Evolutionary conservation across 2,113 vertebrate species (phyloP).

Genomic region (Daphoenositta chrysoptera): DNA sequence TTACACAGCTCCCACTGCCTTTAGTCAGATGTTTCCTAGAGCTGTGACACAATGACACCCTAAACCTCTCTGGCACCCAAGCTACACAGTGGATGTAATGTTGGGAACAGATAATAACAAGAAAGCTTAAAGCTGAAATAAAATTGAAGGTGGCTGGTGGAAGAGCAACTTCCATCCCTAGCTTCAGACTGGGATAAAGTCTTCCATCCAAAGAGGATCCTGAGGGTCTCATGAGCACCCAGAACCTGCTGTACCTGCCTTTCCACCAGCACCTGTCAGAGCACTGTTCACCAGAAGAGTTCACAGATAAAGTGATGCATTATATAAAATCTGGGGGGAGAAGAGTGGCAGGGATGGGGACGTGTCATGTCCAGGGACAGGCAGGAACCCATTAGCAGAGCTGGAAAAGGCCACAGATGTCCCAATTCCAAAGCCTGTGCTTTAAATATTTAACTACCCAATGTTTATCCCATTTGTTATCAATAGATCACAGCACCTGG

Average conservation of each 20-base stretch:
- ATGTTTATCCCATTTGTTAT: conserved; percentile 16
- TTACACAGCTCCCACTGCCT: background rate
- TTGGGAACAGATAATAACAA: background rate
- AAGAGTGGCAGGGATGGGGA: background rate
- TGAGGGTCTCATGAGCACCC: background rate
- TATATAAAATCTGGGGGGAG: background rate
- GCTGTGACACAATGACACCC: background rate
- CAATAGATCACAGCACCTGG: background rate
- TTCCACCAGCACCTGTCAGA: background rate
- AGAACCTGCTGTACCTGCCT: background rate
- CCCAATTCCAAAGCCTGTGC: background rate
- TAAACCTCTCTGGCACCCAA: background rate
- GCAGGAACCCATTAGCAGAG: background rate
- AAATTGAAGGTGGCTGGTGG: background rate
- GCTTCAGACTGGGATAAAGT: background rate
- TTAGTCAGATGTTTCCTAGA: background rate
- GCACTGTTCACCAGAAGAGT: background rate
- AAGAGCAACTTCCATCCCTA: background rate
- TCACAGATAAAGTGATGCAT: background rate
- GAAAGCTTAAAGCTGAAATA: background rate
- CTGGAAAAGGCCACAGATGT: background rate
- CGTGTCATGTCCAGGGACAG: background rate
- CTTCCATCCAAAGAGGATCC: background rate
- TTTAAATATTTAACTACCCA: conserved; percentile 43
- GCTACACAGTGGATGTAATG: background rate